Base-by-base conservation (phyloP, 2,113 vertebrate genomes). In the Acinonyx jubatus region DNA sequence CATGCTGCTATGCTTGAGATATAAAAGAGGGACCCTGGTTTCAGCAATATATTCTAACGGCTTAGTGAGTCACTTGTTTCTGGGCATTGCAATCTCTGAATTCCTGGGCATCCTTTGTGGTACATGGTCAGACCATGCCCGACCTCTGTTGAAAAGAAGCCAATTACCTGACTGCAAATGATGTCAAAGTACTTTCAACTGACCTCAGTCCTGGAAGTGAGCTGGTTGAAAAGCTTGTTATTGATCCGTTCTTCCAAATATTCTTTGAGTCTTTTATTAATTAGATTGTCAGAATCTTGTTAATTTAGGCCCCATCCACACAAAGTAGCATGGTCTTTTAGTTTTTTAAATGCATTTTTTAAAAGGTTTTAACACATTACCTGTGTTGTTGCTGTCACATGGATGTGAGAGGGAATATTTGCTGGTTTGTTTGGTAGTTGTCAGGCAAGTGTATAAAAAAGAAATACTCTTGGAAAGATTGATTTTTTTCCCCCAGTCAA, bases 181-280 rank as follows among this genome's bases (percentile, higher is more conserved):
- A 69, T 33, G 36, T 41, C 91, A 61, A 81, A 92, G 65, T 92
- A 23, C 23, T 97, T 97, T 89, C 50, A 71, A 45, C 41, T 95
- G 78, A 97, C 69, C 68, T 91, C 33, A 36, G 12, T 81, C 68
- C 73, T 87, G 66, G 48, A 68, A 83, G 36, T n/a, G 23, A 92
- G 31, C 69, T 65, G 50, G 45, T 84, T 68, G 38, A 90, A 95
- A 96, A 94, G 21, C 13, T 92, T 38, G 12, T n/a, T 81, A 97
- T 85, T 74, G 91, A 94, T 81, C 31, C 0, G 27, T 65, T 78
- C 48, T 89, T 73, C 38, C 57, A 94, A 97, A 88, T 81, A 91
- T 9, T 89, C 61, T 85, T 92, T 66, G 19, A 78, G 78, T 57
- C 1, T 61, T 96, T 88, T 91, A 85, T 96, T 90, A 97, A 81